Evolutionary conservation across 1,140 invertebrate species (phyloP).

Genomic region (Brachionus asplanchnoidis): DNA sequence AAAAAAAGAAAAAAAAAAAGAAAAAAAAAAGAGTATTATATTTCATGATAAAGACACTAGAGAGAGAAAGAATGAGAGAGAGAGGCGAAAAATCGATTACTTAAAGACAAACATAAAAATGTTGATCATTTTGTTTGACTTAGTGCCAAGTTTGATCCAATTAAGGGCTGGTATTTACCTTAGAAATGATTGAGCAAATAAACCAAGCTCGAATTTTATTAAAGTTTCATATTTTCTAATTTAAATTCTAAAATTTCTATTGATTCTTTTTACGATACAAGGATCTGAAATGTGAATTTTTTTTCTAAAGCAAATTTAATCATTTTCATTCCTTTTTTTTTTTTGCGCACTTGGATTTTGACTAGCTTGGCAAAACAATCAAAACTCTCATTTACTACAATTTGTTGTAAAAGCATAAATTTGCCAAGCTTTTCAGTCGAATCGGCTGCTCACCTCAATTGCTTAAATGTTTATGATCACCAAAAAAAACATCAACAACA

Average conservation of each 20-base stretch:
- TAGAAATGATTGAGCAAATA: slow-evolving; percentile 11
- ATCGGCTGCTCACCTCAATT: not conserved
- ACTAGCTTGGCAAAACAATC: not conserved
- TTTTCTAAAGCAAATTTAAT: not conserved
- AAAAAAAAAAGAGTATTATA: slow-evolving; percentile 2
- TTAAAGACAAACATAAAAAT: not conserved
- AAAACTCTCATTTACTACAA: not conserved
- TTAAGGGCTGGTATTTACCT: not conserved
- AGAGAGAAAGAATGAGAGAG: not conserved
- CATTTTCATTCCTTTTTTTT: not conserved
- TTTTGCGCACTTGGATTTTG: not conserved
- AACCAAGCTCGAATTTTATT: not conserved
- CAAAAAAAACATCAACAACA: not conserved
- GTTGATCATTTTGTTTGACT: not conserved
- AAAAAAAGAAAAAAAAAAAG: no score
- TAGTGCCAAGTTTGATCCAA: not conserved
- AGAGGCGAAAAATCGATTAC: not conserved
- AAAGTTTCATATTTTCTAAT: not conserved
- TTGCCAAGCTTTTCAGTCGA: not conserved
- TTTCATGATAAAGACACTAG: not conserved
- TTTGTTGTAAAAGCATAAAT: not conserved
- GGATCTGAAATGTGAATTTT: not conserved
- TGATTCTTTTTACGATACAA: not conserved
- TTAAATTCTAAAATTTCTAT: slow-evolving; percentile 7
- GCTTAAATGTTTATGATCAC: not conserved